Evolutionary conservation across 2,888 invertebrate species (phyloP).

Genomic region (Drosophila phalerata): DNA sequence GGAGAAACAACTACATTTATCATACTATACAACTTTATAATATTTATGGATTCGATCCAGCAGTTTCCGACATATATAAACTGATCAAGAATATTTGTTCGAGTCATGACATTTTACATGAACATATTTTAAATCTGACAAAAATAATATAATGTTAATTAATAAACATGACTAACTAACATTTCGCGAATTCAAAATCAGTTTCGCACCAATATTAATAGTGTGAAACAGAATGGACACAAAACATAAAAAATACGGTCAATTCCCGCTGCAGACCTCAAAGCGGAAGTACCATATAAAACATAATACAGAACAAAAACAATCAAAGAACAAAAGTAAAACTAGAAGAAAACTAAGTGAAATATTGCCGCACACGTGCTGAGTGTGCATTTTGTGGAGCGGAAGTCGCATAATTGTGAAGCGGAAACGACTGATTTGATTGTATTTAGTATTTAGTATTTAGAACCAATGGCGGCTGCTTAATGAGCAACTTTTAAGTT

Average conservation of each 20-base stretch:
- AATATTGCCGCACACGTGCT: constrained; percentile 45
- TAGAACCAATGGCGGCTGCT: constrained; percentile 48
- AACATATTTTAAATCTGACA: too few species aligned
- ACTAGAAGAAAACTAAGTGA: constrained; percentile 14
- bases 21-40: too few species aligned
- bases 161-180: constrained; percentile 14
- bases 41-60: too few species aligned
- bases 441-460: constrained; percentile 58
- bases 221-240: neutral
- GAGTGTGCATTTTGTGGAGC: constrained; percentile 52
- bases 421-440: constrained; percentile 75
- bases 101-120: too few species aligned
- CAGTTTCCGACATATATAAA: too few species aligned
- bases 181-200: constrained; percentile 4
- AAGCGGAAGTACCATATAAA: constrained; percentile 29
- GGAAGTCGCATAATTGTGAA: constrained; percentile 71
- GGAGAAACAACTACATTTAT: neutral
- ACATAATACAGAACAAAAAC: constrained; percentile 11
- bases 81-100: too few species aligned
- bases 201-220: constrained; percentile 5
- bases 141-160: too few species aligned
- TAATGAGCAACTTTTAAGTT: constrained; percentile 75
- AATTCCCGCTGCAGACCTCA: constrained; percentile 16
- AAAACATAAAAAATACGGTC: neutral
- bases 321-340: neutral